phyloP scores from a whole-genome alignment of 2,113 vertebrate species.

The Ardeotis arabs region DNA sequence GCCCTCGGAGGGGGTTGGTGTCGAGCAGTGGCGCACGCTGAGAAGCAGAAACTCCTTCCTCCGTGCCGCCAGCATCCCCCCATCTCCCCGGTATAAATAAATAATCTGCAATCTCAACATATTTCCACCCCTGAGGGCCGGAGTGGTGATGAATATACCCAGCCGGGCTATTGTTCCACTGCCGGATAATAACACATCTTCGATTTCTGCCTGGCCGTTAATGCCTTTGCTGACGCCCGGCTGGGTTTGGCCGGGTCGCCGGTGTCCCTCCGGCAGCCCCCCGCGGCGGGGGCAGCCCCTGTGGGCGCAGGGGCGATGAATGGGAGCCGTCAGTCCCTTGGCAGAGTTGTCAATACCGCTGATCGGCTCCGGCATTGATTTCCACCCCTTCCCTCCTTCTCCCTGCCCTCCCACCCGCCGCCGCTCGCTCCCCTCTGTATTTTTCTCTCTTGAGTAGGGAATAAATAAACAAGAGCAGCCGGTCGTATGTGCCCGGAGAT shows the following conservation, averaged over 20 bases:
- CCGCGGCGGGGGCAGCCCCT: not conserved
- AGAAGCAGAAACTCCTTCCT: not conserved
- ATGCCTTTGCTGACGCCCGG: not conserved
- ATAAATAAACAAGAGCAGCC: not conserved
- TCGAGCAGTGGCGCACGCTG: accelerated
- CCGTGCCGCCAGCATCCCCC: accelerated
- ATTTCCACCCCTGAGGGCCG: not conserved
- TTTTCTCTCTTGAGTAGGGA: not conserved
- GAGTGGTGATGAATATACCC: constrained; percentile 15
- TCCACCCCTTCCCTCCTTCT: not conserved
- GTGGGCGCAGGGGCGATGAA: not conserved
- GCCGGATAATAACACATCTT: constrained; percentile 56
- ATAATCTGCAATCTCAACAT: not conserved
- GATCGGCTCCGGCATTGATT: constrained; percentile 17
- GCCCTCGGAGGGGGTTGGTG: accelerated
- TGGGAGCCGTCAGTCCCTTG: not conserved
- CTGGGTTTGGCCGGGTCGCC: not conserved
- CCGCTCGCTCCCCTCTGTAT: not conserved
- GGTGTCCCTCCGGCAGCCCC: not conserved
- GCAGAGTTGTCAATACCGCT: not conserved
- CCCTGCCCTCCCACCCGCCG: not conserved
- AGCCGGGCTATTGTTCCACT: constrained; percentile 12
- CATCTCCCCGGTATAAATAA: not conserved
- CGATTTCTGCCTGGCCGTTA: not conserved
- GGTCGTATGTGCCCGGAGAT: accelerated